Evolutionary conservation across 2,888 invertebrate species (phyloP).

Genomic region (Sthenelais limicola): DNA sequence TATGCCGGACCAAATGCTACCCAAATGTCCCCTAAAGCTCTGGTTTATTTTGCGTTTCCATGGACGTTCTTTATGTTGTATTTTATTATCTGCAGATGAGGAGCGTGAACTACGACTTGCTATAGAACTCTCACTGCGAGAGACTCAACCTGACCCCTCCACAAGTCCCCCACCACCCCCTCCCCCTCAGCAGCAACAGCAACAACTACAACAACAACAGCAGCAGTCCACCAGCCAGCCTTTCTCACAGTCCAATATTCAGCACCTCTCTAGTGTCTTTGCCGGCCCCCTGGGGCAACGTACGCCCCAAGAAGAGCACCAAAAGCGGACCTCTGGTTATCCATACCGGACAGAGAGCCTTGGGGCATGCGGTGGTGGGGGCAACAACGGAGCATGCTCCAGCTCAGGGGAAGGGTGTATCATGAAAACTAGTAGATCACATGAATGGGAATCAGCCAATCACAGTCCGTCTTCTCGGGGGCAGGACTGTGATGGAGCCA

Average conservation of each 20-base stretch:
- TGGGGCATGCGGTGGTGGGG: conserved; percentile 4
- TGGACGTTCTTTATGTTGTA: too few relatives aligned
- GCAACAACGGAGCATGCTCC: too few relatives aligned
- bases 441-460: conserved; percentile 27
- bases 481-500: conserved; percentile 42
- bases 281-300: not conserved
- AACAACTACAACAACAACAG: too few relatives aligned
- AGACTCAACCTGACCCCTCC: conserved; percentile 51
- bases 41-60: too few relatives aligned
- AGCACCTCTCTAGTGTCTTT: too few relatives aligned
- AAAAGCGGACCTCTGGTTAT: too few relatives aligned
- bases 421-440: conserved; percentile 18
- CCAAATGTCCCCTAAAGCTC: too few relatives aligned
- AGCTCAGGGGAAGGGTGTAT: not conserved
- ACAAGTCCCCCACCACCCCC: not conserved
- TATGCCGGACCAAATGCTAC: too few relatives aligned
- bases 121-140: conserved; percentile 76
- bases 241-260: too few relatives aligned
- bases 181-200: not conserved
- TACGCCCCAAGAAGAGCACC: not conserved
- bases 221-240: not conserved
- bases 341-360: conserved; percentile 7
- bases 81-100: too few relatives aligned
- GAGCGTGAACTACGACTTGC: conserved; percentile 69
- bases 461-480: conserved; percentile 53